These are phyloP conservation scores for Thysanoteuthis rhombus DNA, from an alignment of 2,888 invertebrate species.

Conservation along the genomic window DNA sequence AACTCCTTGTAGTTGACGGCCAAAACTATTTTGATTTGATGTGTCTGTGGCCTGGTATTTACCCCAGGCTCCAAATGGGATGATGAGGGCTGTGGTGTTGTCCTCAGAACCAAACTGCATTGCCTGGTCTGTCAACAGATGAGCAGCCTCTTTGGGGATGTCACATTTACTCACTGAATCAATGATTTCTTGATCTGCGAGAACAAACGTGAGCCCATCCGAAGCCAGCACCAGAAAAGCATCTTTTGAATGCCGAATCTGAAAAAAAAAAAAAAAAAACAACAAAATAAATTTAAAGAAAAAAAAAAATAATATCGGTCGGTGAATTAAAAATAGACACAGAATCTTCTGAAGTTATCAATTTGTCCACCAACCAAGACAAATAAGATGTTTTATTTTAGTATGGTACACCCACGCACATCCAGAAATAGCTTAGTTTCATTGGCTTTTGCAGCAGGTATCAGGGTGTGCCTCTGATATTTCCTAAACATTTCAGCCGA, in stretches of 20 bases:
- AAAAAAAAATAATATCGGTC: too few relatives aligned
- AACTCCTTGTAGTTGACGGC: slow-evolving; percentile 47
- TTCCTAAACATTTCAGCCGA: too few relatives aligned
- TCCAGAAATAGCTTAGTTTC: too few relatives aligned
- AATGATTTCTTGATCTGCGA: slow-evolving; percentile 70
- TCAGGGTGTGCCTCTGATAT: too few relatives aligned
- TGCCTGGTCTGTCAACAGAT: slow-evolving; percentile 69
- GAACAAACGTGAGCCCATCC: slow-evolving; percentile 70
- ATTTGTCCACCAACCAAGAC: too few relatives aligned
- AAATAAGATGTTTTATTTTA: too few relatives aligned
- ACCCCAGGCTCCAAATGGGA: slow-evolving; percentile 72
- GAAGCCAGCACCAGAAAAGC: slow-evolving; percentile 70
- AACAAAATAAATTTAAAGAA: too few relatives aligned
- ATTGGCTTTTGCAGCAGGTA: too few relatives aligned
- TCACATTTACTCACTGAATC: slow-evolving; percentile 67
- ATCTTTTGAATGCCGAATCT: slow-evolving; percentile 70
- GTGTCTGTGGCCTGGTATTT: slow-evolving; percentile 60
- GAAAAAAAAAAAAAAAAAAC: slow-evolving; percentile 40
- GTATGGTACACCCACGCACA: too few relatives aligned
- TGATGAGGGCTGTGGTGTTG: slow-evolving; percentile 70
- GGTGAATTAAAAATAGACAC: too few relatives aligned
- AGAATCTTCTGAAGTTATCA: too few relatives aligned
- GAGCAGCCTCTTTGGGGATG: slow-evolving; percentile 69
- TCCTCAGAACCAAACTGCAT: slow-evolving; percentile 71
- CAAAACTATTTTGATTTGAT: slow-evolving; percentile 56